A percentile compares a stretch with the other conserved stretches of the same genome.
These are phyloP conservation scores for Apolygus lucorum DNA, from an alignment of 1,140 invertebrate genomes.

Conservation along the genomic window DNA sequence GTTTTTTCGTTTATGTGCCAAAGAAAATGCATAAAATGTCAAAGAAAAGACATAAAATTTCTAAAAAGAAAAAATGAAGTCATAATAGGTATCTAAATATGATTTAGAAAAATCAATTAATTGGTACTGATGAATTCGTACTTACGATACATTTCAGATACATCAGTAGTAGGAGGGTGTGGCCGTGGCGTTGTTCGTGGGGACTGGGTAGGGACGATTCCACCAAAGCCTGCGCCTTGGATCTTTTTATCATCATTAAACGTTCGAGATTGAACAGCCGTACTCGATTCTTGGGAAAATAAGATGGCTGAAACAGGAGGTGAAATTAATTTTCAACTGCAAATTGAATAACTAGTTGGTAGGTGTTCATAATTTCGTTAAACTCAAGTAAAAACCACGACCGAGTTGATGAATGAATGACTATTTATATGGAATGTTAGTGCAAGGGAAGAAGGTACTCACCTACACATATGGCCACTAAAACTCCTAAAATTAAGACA, in stretches of 20 bases:
- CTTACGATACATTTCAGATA: slow-evolving; percentile 35
- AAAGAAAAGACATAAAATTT: too few species aligned
- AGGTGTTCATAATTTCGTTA: too few species aligned
- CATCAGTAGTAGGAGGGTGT: slow-evolving; percentile 45
- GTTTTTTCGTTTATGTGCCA: too few species aligned
- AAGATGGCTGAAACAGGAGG: slow-evolving; percentile 44
- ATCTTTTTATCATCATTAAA: slow-evolving; percentile 25
- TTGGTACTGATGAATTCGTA: background rate
- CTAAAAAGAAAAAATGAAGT: too few species aligned
- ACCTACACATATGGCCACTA: slow-evolving; percentile 57
- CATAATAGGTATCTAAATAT: too few species aligned
- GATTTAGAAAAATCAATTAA: too few species aligned
- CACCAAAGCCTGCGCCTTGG: slow-evolving; percentile 25
- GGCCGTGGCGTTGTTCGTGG: slow-evolving; percentile 44
- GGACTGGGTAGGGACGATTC: slow-evolving; percentile 41
- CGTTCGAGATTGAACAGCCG: slow-evolving; percentile 38
- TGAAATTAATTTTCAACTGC: too few species aligned
- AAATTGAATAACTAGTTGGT: too few species aligned
- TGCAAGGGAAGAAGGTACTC: slow-evolving; percentile 31
- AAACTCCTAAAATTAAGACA: slow-evolving; percentile 51
- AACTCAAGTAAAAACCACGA: too few species aligned
- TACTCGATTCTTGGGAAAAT: slow-evolving; percentile 43
- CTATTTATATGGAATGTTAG: background rate
- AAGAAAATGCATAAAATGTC: too few species aligned
- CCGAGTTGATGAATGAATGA: background rate